Evolutionary conservation across 2,113 vertebrate species (phyloP), one percentile per base, ranked within the genome.

Genomic region (Corythornis madagascariensis): DNA sequence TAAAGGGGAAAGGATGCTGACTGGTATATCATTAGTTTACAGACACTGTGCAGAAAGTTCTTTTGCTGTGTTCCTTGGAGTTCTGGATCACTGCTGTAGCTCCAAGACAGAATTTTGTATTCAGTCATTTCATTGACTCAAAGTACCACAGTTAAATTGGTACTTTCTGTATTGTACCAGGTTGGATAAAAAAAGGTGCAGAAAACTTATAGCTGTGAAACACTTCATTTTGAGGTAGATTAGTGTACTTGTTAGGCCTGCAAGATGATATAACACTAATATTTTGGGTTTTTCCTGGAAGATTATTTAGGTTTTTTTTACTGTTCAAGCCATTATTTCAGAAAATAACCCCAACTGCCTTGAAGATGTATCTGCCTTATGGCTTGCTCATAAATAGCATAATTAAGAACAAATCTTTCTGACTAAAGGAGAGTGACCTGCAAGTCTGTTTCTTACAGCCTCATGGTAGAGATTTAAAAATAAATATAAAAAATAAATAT

Each of bases 261-360:
- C 65, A 85, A 91, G 93, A 89, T 92, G 88, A 92, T 96, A 50
- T 96, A 92, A 96, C 96, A 69, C 47, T 86, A 74, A 87, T 81
- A 53, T 86, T 31, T 97, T 96, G 94, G 25, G 24, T 12, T 18
- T 31, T 50, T 50, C 6, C 24, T 50, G 48, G 19, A 18, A 18
- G 29, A 12, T n/a, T 57, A 12, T 63, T 40, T 59, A 90, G 77
- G 45, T 33, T 89, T 94, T 94, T 92, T 89, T 97, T 95, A 88
- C 75, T 87, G 61, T 93, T 93, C 56, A 95, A 84, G 90, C 88
- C 29, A 15, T 95, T 93, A 42, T 91, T 95, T 95, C 83, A 85
- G 74, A 38, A 38, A 38, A 38, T 38, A 38, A 38, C 38, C 38
- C 38, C 38, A 10, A 38, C 38, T 38, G 38, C 43, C 31, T 79